phyloP scores from a whole-genome alignment of 2,888 invertebrate genomes.

The Amiota communis region DNA sequence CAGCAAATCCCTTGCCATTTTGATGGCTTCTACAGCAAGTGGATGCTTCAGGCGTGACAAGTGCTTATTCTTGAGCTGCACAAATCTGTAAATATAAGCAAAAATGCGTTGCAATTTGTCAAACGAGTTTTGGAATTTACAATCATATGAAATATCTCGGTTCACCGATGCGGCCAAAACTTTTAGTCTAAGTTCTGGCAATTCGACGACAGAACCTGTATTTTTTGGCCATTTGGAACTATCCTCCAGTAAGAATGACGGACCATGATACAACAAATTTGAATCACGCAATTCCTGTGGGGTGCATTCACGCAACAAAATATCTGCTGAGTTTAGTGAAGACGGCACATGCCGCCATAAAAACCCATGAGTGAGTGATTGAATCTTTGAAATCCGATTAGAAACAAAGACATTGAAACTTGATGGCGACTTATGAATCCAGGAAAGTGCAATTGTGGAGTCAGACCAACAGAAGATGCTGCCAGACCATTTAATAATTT shows the following conservation, averaged over 20 bases:
- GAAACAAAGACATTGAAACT: conserved; percentile 42
- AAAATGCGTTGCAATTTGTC: conserved; percentile 27
- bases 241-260: background rate
- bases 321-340: conserved; percentile 22
- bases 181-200: background rate
- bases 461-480: too few species aligned
- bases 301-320: conserved; percentile 20
- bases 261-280: background rate
- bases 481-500: too few species aligned
- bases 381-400: conserved; percentile 34
- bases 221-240: conserved; percentile 2
- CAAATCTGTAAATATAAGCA: conserved; percentile 26
- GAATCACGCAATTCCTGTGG: conserved; percentile 7
- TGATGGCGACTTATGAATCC: conserved; percentile 3
- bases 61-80: background rate
- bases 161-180: conserved; percentile 4
- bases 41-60: background rate
- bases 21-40: too few species aligned
- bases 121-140: conserved; percentile 16
- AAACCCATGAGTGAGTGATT: conserved; percentile 28
- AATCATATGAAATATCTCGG: background rate
- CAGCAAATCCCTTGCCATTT: too few species aligned
- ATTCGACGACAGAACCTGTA: background rate
- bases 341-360: conserved; percentile 33
- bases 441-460: too few species aligned